phyloP scores from a whole-genome alignment of 2,113 vertebrate species.

The Martes martes region DNA sequence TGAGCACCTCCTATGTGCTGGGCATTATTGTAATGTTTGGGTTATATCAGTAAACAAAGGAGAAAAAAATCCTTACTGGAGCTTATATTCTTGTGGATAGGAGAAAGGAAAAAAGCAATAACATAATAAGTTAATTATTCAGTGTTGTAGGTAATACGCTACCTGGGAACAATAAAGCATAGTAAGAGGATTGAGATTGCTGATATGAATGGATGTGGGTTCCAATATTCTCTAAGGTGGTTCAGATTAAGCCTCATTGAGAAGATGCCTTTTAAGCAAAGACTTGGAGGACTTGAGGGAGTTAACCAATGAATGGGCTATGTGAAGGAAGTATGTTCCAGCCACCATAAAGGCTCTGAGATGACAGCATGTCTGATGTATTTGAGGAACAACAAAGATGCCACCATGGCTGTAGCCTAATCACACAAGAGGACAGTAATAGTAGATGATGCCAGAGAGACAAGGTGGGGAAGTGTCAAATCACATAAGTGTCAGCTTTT shows the following conservation, averaged over 20 bases:
- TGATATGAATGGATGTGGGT: not conserved
- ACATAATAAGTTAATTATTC: not conserved
- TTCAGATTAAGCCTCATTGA: not conserved
- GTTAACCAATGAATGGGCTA: not conserved
- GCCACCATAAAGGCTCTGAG: not conserved
- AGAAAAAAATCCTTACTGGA: not conserved
- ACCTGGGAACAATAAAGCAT: not conserved
- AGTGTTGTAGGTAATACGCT: not conserved
- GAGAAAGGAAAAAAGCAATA: not conserved
- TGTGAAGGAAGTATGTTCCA: not conserved
- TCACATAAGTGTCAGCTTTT: not conserved
- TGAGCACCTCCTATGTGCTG: not conserved
- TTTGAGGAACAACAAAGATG: not conserved
- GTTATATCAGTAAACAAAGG: not conserved
- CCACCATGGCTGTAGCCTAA: not conserved
- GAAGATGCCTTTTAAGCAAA: not conserved
- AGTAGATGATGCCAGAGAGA: not conserved
- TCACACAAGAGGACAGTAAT: not conserved
- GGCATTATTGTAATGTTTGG: not conserved
- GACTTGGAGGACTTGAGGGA: not conserved
- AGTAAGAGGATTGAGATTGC: not conserved
- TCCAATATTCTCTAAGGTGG: not conserved
- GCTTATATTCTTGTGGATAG: not conserved
- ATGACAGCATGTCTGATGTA: not conserved
- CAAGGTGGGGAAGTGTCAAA: not conserved